These are phyloP conservation scores for Barnardius zonarius DNA, from an alignment of 2,113 vertebrate species.

Conservation along the genomic window DNA sequence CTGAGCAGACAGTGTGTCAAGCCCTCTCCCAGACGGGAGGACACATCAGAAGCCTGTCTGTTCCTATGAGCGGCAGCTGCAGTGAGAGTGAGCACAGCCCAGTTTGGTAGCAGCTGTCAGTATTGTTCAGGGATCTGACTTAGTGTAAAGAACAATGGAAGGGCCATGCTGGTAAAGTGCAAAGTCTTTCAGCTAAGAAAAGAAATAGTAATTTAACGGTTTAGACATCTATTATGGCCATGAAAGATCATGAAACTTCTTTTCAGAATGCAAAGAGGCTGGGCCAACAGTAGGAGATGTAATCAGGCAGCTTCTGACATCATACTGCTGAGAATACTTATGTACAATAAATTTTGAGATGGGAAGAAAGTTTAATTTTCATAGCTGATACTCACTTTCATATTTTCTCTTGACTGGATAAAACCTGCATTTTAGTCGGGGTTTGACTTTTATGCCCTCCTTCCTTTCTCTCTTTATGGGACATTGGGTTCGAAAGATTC, in stretches of 20 bases:
- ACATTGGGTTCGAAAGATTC: background rate
- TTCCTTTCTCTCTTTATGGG: background rate
- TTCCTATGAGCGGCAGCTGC: conserved; percentile 78
- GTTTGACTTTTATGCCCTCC: background rate
- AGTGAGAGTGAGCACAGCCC: conserved; percentile 64
- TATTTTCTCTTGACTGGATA: background rate
- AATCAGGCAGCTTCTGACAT: background rate
- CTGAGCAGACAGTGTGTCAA: conserved; percentile 76
- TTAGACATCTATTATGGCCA: conserved; percentile 76
- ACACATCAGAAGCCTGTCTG: conserved; percentile 72
- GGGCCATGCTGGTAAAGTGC: conserved; percentile 70
- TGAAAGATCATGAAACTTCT: conserved; percentile 71
- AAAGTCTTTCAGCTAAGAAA: conserved; percentile 77
- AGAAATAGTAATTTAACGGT: conserved; percentile 78
- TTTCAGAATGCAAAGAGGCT: conserved; percentile 71
- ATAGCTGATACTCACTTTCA: background rate
- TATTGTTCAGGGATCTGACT: conserved; percentile 86
- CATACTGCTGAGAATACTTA: background rate
- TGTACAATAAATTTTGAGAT: background rate
- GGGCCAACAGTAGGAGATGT: conserved; percentile 48
- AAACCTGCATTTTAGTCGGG: background rate
- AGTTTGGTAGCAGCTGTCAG: conserved; percentile 93
- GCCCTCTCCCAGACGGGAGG: conserved; percentile 75
- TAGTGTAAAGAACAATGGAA: conserved; percentile 76
- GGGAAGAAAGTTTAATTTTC: background rate